Percentiles rank a stretch among this genome's conserved stretches.
Conservation (phyloP, 2,113 vertebrate species). For the Cephalopterus ornatus region DNA sequence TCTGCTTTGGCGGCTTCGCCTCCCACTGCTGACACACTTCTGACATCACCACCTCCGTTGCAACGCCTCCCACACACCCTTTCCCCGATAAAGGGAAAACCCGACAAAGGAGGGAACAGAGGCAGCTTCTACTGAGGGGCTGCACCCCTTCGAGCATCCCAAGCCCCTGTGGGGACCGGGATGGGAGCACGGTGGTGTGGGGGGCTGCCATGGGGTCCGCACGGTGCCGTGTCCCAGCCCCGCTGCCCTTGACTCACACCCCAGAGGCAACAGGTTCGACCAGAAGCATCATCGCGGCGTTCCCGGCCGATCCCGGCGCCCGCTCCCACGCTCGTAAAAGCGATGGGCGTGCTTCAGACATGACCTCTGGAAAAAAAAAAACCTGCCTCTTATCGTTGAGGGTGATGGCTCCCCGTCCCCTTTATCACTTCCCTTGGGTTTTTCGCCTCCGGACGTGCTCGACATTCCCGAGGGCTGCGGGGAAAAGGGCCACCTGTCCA, state of each 20-base stretch:
- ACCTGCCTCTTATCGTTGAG: neutral
- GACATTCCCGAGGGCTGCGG: neutral
- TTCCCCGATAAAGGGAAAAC: neutral
- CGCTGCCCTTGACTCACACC: neutral
- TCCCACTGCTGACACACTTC: slow-evolving; percentile 71
- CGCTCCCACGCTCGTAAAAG: slow-evolving; percentile 66
- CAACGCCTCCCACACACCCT: slow-evolving; percentile 52
- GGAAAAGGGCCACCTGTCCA: neutral
- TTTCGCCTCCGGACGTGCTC: neutral
- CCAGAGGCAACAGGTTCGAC: slow-evolving; percentile 66
- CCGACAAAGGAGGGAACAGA: rapidly evolving
- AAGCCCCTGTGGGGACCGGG: rapidly evolving
- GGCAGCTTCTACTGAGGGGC: neutral
- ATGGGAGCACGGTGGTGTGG: rapidly evolving
- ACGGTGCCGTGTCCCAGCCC: neutral
- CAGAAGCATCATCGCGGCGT: slow-evolving; percentile 40
- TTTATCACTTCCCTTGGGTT: slow-evolving; percentile 42
- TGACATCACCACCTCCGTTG: slow-evolving; percentile 79
- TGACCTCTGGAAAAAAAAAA: slow-evolving; percentile 8
- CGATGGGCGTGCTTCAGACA: slow-evolving; percentile 35
- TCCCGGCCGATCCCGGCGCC: neutral
- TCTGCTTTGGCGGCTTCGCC: slow-evolving; percentile 74
- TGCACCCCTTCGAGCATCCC: neutral
- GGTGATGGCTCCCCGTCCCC: neutral
- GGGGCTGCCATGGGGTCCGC: neutral